Percentiles rank a stretch among this genome's conserved stretches.
These are phyloP conservation scores for Pasiphila rectangulata DNA, from an alignment of 2,888 invertebrate species.

Conservation along the genomic window DNA sequence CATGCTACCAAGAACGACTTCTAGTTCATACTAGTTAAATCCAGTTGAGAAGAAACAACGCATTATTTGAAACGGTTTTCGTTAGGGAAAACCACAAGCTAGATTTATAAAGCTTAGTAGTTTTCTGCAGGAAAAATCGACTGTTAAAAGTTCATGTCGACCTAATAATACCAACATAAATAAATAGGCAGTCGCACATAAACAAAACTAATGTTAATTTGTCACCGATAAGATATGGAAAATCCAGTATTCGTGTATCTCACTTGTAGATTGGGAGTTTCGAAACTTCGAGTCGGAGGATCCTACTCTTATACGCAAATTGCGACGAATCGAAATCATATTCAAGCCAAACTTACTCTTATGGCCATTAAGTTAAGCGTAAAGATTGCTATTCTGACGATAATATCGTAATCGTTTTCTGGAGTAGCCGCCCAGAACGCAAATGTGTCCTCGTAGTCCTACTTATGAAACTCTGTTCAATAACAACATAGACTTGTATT, in stretches of 20 bases:
- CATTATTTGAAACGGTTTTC: constrained; percentile 45
- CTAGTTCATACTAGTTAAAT: constrained; percentile 44
- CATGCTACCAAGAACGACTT: constrained; percentile 45
- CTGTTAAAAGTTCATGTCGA: constrained; percentile 14
- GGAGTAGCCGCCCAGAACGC: no score
- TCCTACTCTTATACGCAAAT: no score
- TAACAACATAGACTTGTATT: constrained; percentile 38
- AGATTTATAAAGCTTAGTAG: no score
- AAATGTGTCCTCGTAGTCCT: constrained; percentile 41
- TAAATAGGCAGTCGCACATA: constrained; percentile 12
- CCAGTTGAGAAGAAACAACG: constrained; percentile 52
- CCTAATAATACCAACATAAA: constrained; percentile 23
- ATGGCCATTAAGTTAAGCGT: no score
- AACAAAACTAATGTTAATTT: constrained; percentile 28
- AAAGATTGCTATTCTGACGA: no score
- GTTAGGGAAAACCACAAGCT: constrained; percentile 25
- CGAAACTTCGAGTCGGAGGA: constrained; percentile 42
- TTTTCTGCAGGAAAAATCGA: background rate
- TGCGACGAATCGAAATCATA: no score
- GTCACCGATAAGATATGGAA: constrained; percentile 29
- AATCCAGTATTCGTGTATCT: constrained; percentile 36
- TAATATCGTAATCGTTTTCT: no score
- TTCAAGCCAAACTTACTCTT: no score
- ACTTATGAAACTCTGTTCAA: constrained; percentile 41
- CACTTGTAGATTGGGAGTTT: constrained; percentile 36